These are phyloP conservation scores for Bucorvus abyssinicus DNA, from an alignment of 2,797 vertebrate species.

Conservation along the genomic window DNA sequence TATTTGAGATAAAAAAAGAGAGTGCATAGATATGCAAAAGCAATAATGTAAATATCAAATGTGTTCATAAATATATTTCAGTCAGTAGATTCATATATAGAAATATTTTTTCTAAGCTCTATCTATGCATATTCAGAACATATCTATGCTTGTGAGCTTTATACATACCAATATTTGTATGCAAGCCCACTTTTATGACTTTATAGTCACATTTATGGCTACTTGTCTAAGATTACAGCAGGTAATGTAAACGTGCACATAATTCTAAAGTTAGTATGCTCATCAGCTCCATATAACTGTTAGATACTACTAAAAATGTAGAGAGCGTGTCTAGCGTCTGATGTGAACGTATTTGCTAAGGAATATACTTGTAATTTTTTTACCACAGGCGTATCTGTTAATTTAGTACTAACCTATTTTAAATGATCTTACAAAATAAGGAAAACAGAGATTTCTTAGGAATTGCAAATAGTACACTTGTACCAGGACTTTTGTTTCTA, in stretches of 20 bases:
- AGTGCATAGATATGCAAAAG: background rate
- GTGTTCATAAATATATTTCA: background rate
- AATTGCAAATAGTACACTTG: background rate
- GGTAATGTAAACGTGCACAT: background rate
- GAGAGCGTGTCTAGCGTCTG: background rate
- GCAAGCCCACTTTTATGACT: background rate
- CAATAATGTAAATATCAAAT: background rate
- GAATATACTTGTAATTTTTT: background rate
- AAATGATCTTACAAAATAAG: background rate
- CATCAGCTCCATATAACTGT: background rate
- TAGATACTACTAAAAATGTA: background rate
- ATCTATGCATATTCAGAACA: background rate
- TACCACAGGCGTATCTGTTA: background rate
- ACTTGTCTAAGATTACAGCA: background rate
- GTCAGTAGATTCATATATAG: background rate
- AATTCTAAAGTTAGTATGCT: background rate
- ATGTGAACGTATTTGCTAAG: background rate
- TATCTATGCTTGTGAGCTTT: background rate
- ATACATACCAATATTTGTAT: background rate
- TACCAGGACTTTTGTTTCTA: background rate
- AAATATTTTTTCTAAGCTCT: background rate
- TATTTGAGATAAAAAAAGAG: background rate
- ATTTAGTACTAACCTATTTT: background rate
- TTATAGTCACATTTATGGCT: background rate
- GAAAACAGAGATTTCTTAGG: background rate